Percentiles rank a stretch among this genome's conserved stretches.
Conservation (phyloP, 2,797 vertebrate genomes). For the Sebastes diaconus region DNA sequence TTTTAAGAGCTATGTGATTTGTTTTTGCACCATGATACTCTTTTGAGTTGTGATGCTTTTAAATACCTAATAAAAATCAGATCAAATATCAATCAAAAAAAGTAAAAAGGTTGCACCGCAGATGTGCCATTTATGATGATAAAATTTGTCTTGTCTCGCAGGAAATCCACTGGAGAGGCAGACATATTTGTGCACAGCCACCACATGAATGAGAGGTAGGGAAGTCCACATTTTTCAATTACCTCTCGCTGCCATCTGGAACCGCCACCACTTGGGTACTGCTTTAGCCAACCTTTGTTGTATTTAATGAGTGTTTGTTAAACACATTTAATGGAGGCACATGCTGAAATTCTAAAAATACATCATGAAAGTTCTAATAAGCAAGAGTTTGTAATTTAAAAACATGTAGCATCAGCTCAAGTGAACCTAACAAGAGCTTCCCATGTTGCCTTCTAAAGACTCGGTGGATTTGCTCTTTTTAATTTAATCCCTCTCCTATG, state of each 20-base stretch:
- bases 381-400: background rate
- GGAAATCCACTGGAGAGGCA: slow-evolving; percentile 18
- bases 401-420: background rate
- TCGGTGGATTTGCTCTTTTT: background rate
- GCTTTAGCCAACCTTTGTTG: slow-evolving; percentile 23
- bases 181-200: slow-evolving; percentile 10
- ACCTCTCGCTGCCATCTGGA: slow-evolving; percentile 24
- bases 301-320: slow-evolving; percentile 1
- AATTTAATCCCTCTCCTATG: background rate
- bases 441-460: background rate
- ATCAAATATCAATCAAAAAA: background rate
- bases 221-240: slow-evolving; percentile 50
- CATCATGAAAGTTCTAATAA: background rate
- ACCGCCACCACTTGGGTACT: background rate
- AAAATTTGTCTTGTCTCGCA: slow-evolving; percentile 1
- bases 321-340: background rate
- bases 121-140: slow-evolving; percentile 14
- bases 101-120: background rate
- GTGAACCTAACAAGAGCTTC: background rate
- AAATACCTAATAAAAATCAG: too few relatives aligned
- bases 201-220: background rate
- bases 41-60: too few relatives aligned
- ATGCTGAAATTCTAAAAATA: background rate
- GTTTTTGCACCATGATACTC: too few relatives aligned
- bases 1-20: too few relatives aligned